phyloP scores from a whole-genome alignment of 2,797 vertebrate species.

The Cirrhinus molitorella region DNA sequence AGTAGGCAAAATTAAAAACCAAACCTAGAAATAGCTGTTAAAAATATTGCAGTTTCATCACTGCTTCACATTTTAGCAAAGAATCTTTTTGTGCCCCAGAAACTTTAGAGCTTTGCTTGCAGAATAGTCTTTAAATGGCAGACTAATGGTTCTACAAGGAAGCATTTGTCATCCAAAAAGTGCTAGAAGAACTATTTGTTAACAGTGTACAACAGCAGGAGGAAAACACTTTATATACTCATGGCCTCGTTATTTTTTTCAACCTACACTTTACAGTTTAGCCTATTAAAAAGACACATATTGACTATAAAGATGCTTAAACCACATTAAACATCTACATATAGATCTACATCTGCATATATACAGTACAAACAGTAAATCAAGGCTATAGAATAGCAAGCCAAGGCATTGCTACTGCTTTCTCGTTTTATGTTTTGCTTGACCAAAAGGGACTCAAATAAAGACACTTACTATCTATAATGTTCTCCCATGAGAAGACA shows the following conservation, averaged over 20 bases:
- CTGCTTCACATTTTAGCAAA: neutral
- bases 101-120: neutral
- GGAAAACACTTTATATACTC: neutral
- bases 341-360: neutral
- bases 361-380: neutral
- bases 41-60: neutral
- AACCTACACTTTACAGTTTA: neutral
- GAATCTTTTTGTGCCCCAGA: neutral
- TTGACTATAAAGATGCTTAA: neutral
- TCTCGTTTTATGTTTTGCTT: neutral
- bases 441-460: neutral
- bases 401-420: neutral
- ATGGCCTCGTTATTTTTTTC: neutral
- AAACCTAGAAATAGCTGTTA: neutral
- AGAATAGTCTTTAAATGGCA: slow-evolving; percentile 2
- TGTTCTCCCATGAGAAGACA: neutral
- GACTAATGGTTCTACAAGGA: neutral
- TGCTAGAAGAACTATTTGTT: slow-evolving; percentile 10
- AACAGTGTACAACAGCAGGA: neutral
- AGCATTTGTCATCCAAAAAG: slow-evolving; percentile 6
- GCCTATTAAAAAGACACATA: neutral
- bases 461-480: neutral
- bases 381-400: neutral
- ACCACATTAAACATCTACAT: neutral
- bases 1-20: neutral